Evolutionary conservation across 2,888 invertebrate species (phyloP).

Genomic region (Dorcus hopei): DNA sequence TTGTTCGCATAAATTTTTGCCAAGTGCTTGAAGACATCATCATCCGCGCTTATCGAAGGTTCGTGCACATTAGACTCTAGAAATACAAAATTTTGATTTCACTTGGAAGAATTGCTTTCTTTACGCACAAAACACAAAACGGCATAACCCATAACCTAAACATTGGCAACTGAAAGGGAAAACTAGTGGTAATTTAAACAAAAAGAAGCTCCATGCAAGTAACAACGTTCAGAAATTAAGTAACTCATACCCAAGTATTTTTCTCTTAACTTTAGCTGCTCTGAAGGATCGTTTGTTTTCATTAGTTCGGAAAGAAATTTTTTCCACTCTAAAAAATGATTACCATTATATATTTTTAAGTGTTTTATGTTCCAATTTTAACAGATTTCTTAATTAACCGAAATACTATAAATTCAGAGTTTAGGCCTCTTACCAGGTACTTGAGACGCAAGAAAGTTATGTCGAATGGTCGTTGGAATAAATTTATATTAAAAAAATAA

Average conservation of each 20-base stretch:
- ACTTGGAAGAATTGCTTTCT: too few species aligned
- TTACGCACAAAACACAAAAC: too few species aligned
- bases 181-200: not conserved
- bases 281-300: conserved; percentile 17
- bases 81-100: conserved; percentile 8
- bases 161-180: not conserved
- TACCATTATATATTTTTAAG: not conserved
- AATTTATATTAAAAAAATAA: too few species aligned
- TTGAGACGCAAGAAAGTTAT: too few species aligned
- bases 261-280: conserved; percentile 21
- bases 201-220: conserved; percentile 1
- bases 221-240: not conserved
- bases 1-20: conserved; percentile 27
- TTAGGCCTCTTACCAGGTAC: too few species aligned
- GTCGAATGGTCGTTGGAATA: too few species aligned
- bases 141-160: not conserved
- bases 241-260: conserved; percentile 28
- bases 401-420: too few species aligned
- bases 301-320: conserved; percentile 23
- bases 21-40: conserved; percentile 57
- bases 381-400: too few species aligned
- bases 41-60: conserved; percentile 59
- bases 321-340: conserved; percentile 27
- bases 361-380: too few species aligned
- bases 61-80: conserved; percentile 24